Percentiles rank a stretch among this genome's conserved stretches.
Evolutionary conservation across 2,113 vertebrate species (phyloP).

Genomic region (Tiliqua scincoides): DNA sequence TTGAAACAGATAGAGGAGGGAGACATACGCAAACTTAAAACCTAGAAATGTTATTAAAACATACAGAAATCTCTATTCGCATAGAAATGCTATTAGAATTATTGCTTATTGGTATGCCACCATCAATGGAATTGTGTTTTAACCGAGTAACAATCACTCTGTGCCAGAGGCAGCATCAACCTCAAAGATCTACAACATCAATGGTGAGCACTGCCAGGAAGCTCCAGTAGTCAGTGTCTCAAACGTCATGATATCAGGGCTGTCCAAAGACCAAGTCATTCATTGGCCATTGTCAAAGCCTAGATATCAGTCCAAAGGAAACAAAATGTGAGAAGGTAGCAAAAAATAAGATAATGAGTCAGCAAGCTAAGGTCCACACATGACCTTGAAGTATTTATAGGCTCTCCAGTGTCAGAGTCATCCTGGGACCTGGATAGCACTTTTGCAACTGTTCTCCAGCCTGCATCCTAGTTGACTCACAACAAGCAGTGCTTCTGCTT

Average conservation of each 20-base stretch:
- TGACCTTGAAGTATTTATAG: too few relatives aligned
- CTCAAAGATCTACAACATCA: not conserved
- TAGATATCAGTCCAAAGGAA: not conserved
- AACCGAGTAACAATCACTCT: too few relatives aligned
- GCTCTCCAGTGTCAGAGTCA: not conserved
- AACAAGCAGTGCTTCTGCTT: too few relatives aligned
- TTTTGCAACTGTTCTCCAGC: too few relatives aligned
- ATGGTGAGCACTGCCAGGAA: not conserved
- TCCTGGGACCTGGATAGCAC: not conserved
- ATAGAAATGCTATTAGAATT: not conserved
- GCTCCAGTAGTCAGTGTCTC: not conserved
- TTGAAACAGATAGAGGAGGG: slow-evolving; percentile 26
- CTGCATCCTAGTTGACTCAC: too few relatives aligned
- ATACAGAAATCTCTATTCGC: not conserved
- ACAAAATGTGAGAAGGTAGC: not conserved
- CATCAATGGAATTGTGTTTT: not conserved
- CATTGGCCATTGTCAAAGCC: not conserved
- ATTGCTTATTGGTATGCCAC: not conserved
- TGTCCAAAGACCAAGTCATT: too few relatives aligned
- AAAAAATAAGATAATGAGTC: not conserved
- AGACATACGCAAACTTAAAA: not conserved
- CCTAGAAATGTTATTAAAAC: not conserved
- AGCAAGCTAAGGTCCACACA: not conserved
- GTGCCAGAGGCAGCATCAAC: not conserved
- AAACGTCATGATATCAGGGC: too few relatives aligned